Evolutionary conservation across 2,888 invertebrate genomes (phyloP), one percentile per base, ranked within the genome.

Genomic region (Spicauda simplicius): DNA sequence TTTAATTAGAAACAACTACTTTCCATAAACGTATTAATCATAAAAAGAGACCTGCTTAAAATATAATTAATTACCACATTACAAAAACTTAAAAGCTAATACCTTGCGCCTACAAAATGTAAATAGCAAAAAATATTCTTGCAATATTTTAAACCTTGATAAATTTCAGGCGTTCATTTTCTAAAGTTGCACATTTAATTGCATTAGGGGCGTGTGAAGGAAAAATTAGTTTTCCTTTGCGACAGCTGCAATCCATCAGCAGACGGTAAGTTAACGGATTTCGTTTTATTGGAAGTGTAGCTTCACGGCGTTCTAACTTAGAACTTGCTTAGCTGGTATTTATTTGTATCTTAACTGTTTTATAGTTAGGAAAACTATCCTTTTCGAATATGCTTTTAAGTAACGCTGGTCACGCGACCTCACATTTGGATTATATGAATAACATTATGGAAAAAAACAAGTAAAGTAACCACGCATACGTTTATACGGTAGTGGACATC

Each of bases 241-340:
- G 61, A 37, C 52, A 53, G 61, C 12, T 6, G 52, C 52, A 37
- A 53, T 61, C 61, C 61, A 61, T 61, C 61, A 61, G 30, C 14
- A 53, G 33, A 30, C 30, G 33, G 59, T 48, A 50, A 50, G 59
- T 50, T 60, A 25, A 48, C 11, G 59, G 50, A 20, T 20, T 37
- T 61, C 12, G 16, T 61, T 19, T 37, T 61, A n/a, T 53, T 37
- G 33, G 30, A 55, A 55, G 30, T 55, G 55, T 55, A 30, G 30
- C 30, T 55, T 55, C n/a, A 14, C 20, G 30, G 19, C n/a, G 30
- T 30, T 8, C n/a, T 55, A 55, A 55, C 12, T 30, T 55, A 25
- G 10, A 14, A 14, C 14, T 55, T 55, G n/a, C 25, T 55, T 55
- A 30, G 30, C 7, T 30, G 41, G 41, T 12, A 41, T 33, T 3